Conservation (phyloP, 2,888 invertebrate species). For the Diarsia dahlii region DNA sequence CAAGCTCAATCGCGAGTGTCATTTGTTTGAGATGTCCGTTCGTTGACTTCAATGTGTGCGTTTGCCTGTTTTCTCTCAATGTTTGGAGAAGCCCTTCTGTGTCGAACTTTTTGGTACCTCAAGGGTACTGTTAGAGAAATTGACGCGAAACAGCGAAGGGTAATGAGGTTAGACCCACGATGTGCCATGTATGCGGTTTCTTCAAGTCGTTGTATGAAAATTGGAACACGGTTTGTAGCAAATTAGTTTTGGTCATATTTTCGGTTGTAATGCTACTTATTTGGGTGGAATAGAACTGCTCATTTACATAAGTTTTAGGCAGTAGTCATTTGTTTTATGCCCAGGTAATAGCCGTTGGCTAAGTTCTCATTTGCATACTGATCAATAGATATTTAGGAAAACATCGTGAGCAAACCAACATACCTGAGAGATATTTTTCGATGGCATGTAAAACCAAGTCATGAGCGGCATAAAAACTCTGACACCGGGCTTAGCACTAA, state of each 20-base stretch:
- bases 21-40: background rate
- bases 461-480: too few relatives aligned
- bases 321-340: background rate
- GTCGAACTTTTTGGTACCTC: slow-evolving; percentile 9
- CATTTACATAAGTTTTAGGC: slow-evolving; percentile 6
- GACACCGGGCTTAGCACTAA: too few relatives aligned
- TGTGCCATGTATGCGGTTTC: slow-evolving; percentile 58
- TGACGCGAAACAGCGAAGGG: slow-evolving; percentile 78
- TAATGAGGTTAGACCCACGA: slow-evolving; percentile 73
- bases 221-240: slow-evolving; percentile 47
- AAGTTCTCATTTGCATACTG: background rate
- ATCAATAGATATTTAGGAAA: too few relatives aligned
- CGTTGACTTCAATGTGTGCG: background rate
- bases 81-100: slow-evolving; percentile 1
- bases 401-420: too few relatives aligned
- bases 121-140: slow-evolving; percentile 75
- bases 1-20: background rate
- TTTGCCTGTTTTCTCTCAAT: background rate
- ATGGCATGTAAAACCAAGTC: too few relatives aligned
- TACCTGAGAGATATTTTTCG: too few relatives aligned
- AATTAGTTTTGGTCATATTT: slow-evolving; percentile 52
- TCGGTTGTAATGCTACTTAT: background rate
- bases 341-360: background rate
- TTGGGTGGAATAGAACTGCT: background rate
- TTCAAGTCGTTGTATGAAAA: slow-evolving; percentile 55